Base-by-base conservation (phyloP, 2,888 invertebrate genomes). In the Pyrochroa serraticornis region DNA sequence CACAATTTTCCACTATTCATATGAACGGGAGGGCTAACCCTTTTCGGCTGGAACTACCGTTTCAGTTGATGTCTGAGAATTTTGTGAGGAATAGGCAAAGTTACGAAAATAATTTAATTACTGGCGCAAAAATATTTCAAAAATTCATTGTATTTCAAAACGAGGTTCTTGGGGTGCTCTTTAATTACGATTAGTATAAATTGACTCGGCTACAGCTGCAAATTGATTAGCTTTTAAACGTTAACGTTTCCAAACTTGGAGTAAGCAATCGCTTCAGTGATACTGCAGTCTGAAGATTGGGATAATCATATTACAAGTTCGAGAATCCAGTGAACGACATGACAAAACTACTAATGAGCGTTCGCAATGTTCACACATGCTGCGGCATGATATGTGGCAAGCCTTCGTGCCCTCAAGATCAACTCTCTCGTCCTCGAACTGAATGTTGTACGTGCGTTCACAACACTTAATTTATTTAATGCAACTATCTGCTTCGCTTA, bases 281-380 rank as follows among this genome's bases (percentile, higher is more conserved):
- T 53, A 46, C 46, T 45, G 35, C 33, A 42, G 42, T 36, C 35
- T 6, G 43, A 48, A 55, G 55, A 55, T 47, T 42, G 43, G 43
- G 39, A 32, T 54, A 54, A 54, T 54, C 54, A 41, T 31, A 42
- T 55, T 47, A 55, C 48, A 48, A 53, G 46, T 53, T 47, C 32
- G 52, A 46, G 53, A 53, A 53, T 53, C 44, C 38, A 41, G 53
- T 22, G 47, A 45, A 46, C 9, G 55, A 14, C 41, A 46, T 48
- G 55, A 55, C 55, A 55, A 55, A 55, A 55, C 55, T 55, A 41
- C 32, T 55, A 55, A 55, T 55, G 55, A 55, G 48, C 46, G 38
- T 5, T 22, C 22, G 22, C 2, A 22, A 22, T 22, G 22, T 43
- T 54, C 54, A 54, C 54, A 54, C 54, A 54, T 39, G 57, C 50